These are phyloP conservation scores for Pelusios castaneus DNA, from an alignment of 2,113 vertebrate species.

Conservation along the genomic window DNA sequence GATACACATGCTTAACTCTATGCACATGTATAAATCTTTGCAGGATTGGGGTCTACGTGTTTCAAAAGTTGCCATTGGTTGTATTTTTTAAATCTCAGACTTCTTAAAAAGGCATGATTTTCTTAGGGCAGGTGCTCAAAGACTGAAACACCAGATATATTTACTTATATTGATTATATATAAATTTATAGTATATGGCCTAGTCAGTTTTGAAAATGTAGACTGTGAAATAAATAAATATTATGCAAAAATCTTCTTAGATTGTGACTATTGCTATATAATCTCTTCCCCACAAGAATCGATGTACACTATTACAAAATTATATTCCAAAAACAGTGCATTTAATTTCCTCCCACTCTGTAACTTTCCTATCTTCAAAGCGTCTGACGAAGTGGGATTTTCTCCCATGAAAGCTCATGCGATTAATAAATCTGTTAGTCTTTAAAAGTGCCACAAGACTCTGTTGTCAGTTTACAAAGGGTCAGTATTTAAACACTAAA, in stretches of 20 bases:
- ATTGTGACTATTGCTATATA: background rate
- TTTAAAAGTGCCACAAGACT: too few relatives aligned
- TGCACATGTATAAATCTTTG: background rate
- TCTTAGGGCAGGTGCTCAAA: background rate
- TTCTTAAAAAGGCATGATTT: background rate
- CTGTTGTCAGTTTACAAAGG: background rate
- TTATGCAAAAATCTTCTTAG: background rate
- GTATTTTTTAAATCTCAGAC: background rate
- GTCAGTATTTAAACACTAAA: slow-evolving; percentile 1
- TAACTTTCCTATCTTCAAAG: too few relatives aligned
- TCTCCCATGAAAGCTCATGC: too few relatives aligned
- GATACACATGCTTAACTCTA: background rate
- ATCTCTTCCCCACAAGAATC: background rate
- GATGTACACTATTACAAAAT: background rate
- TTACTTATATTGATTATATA: background rate
- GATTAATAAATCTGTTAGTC: too few relatives aligned
- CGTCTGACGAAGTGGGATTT: too few relatives aligned
- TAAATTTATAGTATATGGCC: background rate
- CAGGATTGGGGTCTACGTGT: background rate
- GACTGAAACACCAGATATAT: background rate
- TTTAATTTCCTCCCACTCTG: too few relatives aligned
- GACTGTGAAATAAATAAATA: background rate
- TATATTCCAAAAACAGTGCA: background rate
- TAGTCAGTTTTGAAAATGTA: background rate
- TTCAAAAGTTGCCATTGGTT: background rate